Percentiles rank a stretch among this genome's conserved stretches.
phyloP scores from a whole-genome alignment of 2,113 vertebrate genomes.

The Laterallus jamaicensis region DNA sequence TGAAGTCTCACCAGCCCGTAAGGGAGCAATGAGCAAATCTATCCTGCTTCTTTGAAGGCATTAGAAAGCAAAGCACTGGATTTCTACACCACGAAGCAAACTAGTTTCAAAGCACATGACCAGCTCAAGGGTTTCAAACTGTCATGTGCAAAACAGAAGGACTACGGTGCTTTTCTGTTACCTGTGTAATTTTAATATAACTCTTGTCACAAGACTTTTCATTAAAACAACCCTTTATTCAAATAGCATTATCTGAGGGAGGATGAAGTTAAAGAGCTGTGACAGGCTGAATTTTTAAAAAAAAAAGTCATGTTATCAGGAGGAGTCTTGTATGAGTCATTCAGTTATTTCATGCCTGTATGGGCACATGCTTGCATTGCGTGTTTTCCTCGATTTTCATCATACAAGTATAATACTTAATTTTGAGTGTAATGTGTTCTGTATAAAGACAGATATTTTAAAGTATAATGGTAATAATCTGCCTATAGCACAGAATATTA shows the following conservation, averaged over 20 bases:
- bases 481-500: neutral
- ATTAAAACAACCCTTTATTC: constrained; percentile 34
- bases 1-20: neutral
- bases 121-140: neutral
- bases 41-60: neutral
- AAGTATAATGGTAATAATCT: neutral
- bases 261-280: constrained; percentile 38
- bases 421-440: neutral
- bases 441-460: neutral
- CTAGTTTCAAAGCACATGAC: neutral
- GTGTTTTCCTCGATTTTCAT: neutral
- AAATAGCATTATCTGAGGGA: constrained; percentile 45
- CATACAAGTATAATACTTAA: neutral
- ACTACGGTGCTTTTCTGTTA: neutral
- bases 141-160: neutral
- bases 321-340: constrained; percentile 6
- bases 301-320: neutral
- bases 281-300: neutral
- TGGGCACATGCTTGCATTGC: neutral
- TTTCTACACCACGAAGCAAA: neutral
- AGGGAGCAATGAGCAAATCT: neutral
- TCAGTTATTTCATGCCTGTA: neutral
- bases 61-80: neutral
- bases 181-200: neutral
- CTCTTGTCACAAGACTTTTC: constrained; percentile 25